These are phyloP conservation scores for Addax nasomaculatus DNA, from an alignment of 2,113 vertebrate species.

Conservation along the genomic window DNA sequence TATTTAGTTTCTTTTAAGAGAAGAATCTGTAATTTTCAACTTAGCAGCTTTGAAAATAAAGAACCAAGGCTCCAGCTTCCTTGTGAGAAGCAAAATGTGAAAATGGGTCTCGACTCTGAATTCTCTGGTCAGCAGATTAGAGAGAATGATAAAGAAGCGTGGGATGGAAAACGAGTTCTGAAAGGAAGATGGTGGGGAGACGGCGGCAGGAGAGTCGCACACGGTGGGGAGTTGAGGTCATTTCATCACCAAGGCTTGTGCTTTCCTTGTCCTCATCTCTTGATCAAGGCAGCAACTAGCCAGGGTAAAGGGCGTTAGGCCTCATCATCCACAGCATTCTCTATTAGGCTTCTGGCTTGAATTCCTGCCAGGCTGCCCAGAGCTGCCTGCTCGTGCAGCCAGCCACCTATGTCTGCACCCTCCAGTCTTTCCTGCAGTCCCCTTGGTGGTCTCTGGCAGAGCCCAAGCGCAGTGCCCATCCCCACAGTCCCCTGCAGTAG, in stretches of 20 bases:
- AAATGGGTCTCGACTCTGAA: background rate
- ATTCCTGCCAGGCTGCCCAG: background rate
- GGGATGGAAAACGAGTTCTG: too few relatives aligned
- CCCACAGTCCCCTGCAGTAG: rapidly evolving
- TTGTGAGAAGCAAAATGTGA: background rate
- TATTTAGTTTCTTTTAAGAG: background rate
- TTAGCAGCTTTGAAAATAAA: background rate
- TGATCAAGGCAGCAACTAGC: background rate
- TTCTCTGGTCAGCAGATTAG: background rate
- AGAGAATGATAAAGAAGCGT: background rate
- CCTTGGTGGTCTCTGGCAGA: background rate
- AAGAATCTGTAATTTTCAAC: background rate
- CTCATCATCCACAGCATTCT: background rate
- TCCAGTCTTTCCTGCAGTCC: background rate
- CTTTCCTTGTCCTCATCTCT: background rate
- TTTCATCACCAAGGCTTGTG: background rate
- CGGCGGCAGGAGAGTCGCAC: rapidly evolving
- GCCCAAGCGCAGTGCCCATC: background rate
- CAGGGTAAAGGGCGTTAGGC: background rate
- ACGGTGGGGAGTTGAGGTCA: background rate
- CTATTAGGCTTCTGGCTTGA: background rate
- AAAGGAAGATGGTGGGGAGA: background rate
- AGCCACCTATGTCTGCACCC: background rate
- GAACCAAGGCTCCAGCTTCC: background rate
- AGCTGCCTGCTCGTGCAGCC: background rate